Evolutionary conservation across 2,113 vertebrate species (phyloP).

Genomic region (Microtus richardsoni): DNA sequence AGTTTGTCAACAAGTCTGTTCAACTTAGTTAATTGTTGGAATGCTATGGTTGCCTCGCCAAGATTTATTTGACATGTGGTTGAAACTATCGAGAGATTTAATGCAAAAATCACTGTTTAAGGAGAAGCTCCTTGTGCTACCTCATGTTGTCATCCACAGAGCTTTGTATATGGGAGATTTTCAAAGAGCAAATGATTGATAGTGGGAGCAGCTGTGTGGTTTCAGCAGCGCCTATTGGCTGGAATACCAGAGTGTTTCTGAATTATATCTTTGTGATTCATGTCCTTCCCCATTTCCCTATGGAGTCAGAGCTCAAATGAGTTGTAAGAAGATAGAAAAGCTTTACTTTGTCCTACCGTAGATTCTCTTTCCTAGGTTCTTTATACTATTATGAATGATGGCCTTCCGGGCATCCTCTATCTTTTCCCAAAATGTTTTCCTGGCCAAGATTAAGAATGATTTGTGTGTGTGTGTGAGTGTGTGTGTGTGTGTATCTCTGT

Average conservation of each 20-base stretch:
- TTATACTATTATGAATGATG: not conserved
- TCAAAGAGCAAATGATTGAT: constrained; percentile 74
- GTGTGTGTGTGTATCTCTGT: not conserved
- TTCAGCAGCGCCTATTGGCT: constrained; percentile 49
- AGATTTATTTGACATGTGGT: constrained; percentile 52
- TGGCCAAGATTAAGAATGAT: not conserved
- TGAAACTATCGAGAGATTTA: constrained; percentile 62
- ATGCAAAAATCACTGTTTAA: constrained; percentile 51
- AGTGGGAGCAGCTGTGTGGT: constrained; percentile 74
- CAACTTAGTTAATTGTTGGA: constrained; percentile 39
- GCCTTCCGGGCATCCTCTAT: too few relatives aligned
- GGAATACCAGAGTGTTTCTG: constrained; percentile 67
- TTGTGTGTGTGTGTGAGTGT: not conserved
- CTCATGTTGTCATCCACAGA: not conserved
- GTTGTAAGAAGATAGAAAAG: not conserved
- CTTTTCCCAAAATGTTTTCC: not conserved
- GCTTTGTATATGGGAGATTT: constrained; percentile 46
- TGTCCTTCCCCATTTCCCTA: not conserved
- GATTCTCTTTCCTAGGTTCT: not conserved
- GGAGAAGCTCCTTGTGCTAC: constrained; percentile 24
- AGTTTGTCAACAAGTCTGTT: not conserved
- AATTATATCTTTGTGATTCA: constrained; percentile 65
- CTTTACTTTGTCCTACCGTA: not conserved
- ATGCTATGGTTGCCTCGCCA: not conserved
- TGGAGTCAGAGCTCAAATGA: constrained; percentile 26